Conservation (phyloP, 2,888 invertebrate genomes). For the Polyommatus icarus region DNA sequence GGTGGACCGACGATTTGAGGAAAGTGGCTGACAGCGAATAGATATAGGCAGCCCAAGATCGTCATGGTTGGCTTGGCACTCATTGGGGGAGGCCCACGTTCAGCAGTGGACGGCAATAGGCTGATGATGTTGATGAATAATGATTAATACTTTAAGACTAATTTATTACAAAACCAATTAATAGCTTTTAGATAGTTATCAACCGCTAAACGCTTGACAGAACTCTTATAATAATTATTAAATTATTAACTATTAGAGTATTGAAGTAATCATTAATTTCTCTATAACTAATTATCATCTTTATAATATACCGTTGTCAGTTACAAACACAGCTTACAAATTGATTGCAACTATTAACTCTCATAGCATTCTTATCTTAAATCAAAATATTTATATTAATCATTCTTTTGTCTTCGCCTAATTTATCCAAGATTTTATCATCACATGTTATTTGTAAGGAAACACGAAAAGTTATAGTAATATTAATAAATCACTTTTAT, state of each 20-base stretch:
- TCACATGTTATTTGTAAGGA: not conserved
- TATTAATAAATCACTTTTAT: slow-evolving; percentile 21
- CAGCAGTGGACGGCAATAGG: no score
- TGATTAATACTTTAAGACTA: no score
- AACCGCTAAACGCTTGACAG: not conserved
- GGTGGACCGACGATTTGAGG: no score
- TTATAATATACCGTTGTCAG: not conserved
- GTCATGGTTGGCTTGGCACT: no score
- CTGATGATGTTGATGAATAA: no score
- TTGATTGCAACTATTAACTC: not conserved
- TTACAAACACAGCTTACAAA: not conserved
- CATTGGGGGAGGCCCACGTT: no score
- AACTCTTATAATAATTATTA: not conserved
- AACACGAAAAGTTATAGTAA: slow-evolving; percentile 3
- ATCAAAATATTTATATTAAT: not conserved
- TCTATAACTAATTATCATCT: not conserved
- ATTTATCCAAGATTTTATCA: slow-evolving; percentile 25
- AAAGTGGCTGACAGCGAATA: no score
- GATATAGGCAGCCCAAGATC: no score
- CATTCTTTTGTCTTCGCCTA: not conserved
- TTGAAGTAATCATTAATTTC: not conserved
- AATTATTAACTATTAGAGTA: not conserved
- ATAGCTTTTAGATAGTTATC: not conserved
- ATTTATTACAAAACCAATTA: no score
- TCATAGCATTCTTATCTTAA: not conserved